Evolutionary conservation across 1,140 invertebrate genomes (phyloP).

Genomic region (Panagrolaimus sp.): DNA sequence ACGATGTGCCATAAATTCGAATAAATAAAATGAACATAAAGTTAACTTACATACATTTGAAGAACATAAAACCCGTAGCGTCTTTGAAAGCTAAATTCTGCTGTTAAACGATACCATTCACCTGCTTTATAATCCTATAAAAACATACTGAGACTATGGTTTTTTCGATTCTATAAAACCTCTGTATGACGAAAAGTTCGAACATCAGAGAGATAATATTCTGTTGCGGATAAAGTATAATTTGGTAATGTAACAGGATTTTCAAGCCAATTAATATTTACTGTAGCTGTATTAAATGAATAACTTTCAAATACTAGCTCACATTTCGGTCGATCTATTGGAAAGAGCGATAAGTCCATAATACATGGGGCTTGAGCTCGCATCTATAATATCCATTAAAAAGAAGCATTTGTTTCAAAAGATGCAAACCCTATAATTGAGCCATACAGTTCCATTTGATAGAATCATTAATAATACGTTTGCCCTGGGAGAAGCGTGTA

Average conservation of each 20-base stretch:
- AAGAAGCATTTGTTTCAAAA: too few relatives aligned
- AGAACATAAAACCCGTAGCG: slow-evolving; percentile 54
- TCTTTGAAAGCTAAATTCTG: slow-evolving; percentile 50
- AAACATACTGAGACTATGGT: background rate
- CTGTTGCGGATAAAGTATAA: slow-evolving; percentile 43
- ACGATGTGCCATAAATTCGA: too few relatives aligned
- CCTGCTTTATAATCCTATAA: slow-evolving; percentile 56
- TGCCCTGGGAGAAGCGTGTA: slow-evolving; percentile 52
- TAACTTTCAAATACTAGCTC: slow-evolving; percentile 53
- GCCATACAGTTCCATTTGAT: slow-evolving; percentile 54
- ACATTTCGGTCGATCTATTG: slow-evolving; percentile 50
- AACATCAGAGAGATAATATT: slow-evolving; percentile 37
- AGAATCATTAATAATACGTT: slow-evolving; percentile 57
- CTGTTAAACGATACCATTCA: slow-evolving; percentile 54
- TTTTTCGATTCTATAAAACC: slow-evolving; percentile 21
- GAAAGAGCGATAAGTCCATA: slow-evolving; percentile 50
- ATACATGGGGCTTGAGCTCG: slow-evolving; percentile 54
- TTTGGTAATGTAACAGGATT: slow-evolving; percentile 45
- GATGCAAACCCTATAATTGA: slow-evolving; percentile 50
- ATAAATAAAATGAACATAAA: too few relatives aligned
- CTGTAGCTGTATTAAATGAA: slow-evolving; percentile 56
- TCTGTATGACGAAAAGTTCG: slow-evolving; percentile 45
- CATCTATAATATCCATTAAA: too few relatives aligned
- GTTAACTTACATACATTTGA: slow-evolving; percentile 28
- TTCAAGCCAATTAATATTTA: slow-evolving; percentile 52